Evolutionary conservation across 2,113 vertebrate genomes (phyloP).

Genomic region (Antigone vipio): DNA sequence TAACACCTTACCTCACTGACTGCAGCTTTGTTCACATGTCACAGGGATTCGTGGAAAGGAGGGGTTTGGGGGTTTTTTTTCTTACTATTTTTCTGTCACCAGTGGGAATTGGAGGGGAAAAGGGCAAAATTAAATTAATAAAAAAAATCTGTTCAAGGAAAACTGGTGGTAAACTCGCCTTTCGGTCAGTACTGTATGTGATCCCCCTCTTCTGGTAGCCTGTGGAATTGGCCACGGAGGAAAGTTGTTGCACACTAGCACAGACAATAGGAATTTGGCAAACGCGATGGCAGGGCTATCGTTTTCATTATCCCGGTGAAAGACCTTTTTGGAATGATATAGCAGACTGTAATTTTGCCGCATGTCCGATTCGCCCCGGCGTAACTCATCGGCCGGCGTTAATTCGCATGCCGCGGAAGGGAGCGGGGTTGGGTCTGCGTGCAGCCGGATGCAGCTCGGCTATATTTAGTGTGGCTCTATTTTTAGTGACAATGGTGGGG

Average conservation of each 20-base stretch:
- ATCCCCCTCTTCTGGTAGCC: constrained; percentile 54
- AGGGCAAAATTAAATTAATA: not conserved
- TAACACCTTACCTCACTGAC: not conserved
- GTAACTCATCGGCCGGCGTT: not conserved
- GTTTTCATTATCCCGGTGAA: not conserved
- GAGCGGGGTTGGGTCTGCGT: rapidly evolving
- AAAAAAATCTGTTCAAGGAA: not conserved
- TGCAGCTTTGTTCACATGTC: not conserved
- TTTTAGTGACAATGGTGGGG: not conserved
- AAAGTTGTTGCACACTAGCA: rapidly evolving
- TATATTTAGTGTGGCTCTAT: rapidly evolving
- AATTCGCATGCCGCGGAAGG: rapidly evolving
- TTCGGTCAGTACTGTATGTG: constrained; percentile 16
- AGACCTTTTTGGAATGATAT: not conserved
- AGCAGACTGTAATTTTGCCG: not conserved
- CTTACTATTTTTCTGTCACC: not conserved
- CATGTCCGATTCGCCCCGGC: rapidly evolving
- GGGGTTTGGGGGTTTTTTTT: not conserved
- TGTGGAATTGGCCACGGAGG: not conserved
- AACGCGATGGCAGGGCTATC: not conserved
- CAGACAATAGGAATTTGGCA: constrained; percentile 9
- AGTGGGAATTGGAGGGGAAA: not conserved
- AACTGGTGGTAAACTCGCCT: not conserved
- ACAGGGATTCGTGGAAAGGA: not conserved
- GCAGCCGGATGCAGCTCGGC: not conserved